Evolutionary conservation across 2,888 invertebrate species (phyloP).

Genomic region (Sphecodes monilicornis): DNA sequence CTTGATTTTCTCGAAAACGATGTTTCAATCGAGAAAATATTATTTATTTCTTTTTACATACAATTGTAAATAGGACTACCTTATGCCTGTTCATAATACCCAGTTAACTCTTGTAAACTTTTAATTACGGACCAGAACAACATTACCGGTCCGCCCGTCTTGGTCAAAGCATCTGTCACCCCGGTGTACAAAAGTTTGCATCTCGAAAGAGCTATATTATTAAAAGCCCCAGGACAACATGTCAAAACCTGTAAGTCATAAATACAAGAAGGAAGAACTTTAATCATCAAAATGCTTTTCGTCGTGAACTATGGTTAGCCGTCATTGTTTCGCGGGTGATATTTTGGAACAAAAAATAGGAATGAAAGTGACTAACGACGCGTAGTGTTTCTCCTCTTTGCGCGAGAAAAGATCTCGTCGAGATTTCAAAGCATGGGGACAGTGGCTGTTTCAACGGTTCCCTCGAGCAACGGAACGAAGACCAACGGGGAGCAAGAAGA

Average conservation of each 20-base stretch:
- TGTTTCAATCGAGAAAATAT: background rate
- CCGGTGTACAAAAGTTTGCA: background rate
- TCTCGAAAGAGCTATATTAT: background rate
- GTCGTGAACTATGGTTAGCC: slow-evolving; percentile 3
- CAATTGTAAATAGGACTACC: background rate
- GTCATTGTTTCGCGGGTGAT: background rate
- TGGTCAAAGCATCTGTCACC: background rate
- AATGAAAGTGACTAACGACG: slow-evolving; percentile 14
- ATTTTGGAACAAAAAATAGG: background rate
- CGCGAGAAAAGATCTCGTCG: background rate
- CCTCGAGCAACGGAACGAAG: background rate
- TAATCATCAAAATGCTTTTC: slow-evolving; percentile 11
- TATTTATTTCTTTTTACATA: background rate
- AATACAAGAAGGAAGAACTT: background rate
- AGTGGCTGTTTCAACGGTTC: background rate
- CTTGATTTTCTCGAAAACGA: background rate
- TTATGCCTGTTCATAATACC: background rate
- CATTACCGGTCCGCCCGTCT: background rate
- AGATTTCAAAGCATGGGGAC: background rate
- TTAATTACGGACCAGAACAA: background rate
- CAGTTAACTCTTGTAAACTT: background rate
- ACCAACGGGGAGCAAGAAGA: background rate
- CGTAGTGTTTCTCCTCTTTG: background rate
- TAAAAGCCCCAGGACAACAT: background rate
- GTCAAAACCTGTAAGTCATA: slow-evolving; percentile 5